phyloP scores from a whole-genome alignment of 2,113 vertebrate genomes.

The Prochilodus magdalenae region DNA sequence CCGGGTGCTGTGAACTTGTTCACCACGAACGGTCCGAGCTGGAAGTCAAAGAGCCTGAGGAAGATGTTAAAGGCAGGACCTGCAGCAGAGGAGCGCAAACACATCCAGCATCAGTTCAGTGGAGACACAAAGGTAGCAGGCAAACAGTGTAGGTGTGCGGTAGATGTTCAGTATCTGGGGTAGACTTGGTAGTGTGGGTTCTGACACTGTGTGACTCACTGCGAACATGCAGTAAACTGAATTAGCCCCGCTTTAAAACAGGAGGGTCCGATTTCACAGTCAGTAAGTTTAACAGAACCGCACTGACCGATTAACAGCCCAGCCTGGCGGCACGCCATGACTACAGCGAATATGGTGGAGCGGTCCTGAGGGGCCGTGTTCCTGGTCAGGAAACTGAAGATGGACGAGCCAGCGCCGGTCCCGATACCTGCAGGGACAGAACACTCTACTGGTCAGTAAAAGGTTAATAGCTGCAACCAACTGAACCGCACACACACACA shows the following conservation, averaged over 20 bases:
- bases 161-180: neutral
- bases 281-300: too few species aligned
- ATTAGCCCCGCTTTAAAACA: too few species aligned
- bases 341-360: conserved; percentile 79
- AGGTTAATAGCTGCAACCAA: too few species aligned
- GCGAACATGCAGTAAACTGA: too few species aligned
- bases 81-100: conserved; percentile 55
- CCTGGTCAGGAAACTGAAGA: conserved; percentile 81
- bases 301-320: conserved; percentile 82
- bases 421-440: conserved; percentile 73
- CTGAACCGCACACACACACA: too few species aligned
- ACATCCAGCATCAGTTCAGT: neutral
- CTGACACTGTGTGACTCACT: too few species aligned
- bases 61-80: conserved; percentile 86
- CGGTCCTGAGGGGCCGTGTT: conserved; percentile 77
- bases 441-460: too few species aligned
- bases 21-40: conserved; percentile 78
- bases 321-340: conserved; percentile 83
- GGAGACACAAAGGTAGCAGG: neutral
- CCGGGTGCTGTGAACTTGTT: conserved; percentile 84
- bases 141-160: too few species aligned
- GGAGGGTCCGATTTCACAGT: too few species aligned
- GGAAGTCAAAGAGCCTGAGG: conserved; percentile 81
- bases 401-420: conserved; percentile 80
- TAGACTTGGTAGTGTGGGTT: too few species aligned